These are phyloP conservation scores for Oreortyx pictus DNA, from an alignment of 2,797 vertebrate species.

Conservation along the genomic window DNA sequence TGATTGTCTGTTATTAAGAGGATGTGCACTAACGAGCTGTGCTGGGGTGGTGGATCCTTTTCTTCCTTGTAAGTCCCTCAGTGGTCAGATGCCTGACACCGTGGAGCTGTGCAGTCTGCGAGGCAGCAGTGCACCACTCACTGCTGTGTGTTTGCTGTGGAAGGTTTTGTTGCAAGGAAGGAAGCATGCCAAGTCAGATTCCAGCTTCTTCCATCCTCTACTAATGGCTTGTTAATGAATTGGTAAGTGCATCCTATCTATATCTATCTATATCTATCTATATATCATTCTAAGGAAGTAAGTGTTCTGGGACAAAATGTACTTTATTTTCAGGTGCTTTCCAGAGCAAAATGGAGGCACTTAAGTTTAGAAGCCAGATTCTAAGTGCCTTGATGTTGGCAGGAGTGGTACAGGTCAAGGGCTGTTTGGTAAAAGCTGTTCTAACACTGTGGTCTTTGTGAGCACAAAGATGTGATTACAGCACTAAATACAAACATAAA, in stretches of 20 bases:
- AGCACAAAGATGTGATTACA: constrained; percentile 71
- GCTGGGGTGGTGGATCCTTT: background rate
- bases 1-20: background rate
- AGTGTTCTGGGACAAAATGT: background rate
- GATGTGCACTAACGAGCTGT: background rate
- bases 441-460: background rate
- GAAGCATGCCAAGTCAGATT: background rate
- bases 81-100: background rate
- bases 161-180: background rate
- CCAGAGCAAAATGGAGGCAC: background rate
- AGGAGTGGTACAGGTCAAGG: accelerated
- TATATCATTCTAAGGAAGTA: background rate
- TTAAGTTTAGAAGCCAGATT: no score
- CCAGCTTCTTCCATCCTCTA: background rate
- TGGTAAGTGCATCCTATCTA: background rate
- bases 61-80: constrained; percentile 18
- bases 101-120: background rate
- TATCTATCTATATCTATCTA: no score
- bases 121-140: background rate
- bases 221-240: background rate
- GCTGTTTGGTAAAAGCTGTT: background rate
- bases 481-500: constrained; percentile 92
- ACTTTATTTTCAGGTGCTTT: background rate
- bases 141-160: background rate
- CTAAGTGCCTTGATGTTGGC: no score